Percentiles rank a stretch among this genome's conserved stretches.
These are phyloP conservation scores for Pediacus dermestoides DNA, from an alignment of 2,888 invertebrate species.

Conservation along the genomic window DNA sequence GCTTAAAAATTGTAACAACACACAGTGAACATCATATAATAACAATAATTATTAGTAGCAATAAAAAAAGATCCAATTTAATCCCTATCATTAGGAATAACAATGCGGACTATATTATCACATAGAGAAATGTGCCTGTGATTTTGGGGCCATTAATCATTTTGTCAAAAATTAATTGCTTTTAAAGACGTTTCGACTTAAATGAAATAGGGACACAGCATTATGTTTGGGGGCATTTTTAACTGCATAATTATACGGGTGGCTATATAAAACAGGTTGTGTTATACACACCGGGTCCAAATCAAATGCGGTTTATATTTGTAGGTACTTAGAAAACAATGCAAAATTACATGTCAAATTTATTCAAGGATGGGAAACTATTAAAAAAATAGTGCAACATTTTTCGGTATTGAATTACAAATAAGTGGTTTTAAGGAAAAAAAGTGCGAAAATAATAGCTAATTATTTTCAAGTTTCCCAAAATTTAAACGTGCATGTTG, in stretches of 20 bases:
- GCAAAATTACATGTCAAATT: no score
- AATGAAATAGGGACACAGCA: constrained; percentile 37
- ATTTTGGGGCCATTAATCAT: constrained; percentile 47
- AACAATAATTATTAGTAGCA: constrained; percentile 41
- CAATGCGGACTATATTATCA: constrained; percentile 43
- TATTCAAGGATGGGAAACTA: no score
- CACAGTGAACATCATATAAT: constrained; percentile 38
- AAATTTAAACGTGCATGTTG: no score
- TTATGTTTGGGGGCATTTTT: constrained; percentile 34
- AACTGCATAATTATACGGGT: constrained; percentile 40
- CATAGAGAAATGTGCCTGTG: constrained; percentile 40
- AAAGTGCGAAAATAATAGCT: no score
- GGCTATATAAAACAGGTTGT: constrained; percentile 30
- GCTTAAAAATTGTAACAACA: constrained; percentile 30
- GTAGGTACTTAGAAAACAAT: no score
- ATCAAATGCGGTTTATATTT: constrained; percentile 33
- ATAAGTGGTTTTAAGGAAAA: no score
- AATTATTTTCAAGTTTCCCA: no score
- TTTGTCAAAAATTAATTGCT: constrained; percentile 49
- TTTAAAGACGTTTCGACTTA: constrained; percentile 38
- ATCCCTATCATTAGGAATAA: constrained; percentile 42
- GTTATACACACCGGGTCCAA: constrained; percentile 28
- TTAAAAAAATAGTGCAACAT: no score
- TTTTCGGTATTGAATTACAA: no score
- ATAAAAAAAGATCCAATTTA: constrained; percentile 38